Percentiles rank a stretch among this genome's conserved stretches.
These are phyloP conservation scores for Chrysolina oricalcia DNA, from an alignment of 2,888 invertebrate species.

Conservation along the genomic window DNA sequence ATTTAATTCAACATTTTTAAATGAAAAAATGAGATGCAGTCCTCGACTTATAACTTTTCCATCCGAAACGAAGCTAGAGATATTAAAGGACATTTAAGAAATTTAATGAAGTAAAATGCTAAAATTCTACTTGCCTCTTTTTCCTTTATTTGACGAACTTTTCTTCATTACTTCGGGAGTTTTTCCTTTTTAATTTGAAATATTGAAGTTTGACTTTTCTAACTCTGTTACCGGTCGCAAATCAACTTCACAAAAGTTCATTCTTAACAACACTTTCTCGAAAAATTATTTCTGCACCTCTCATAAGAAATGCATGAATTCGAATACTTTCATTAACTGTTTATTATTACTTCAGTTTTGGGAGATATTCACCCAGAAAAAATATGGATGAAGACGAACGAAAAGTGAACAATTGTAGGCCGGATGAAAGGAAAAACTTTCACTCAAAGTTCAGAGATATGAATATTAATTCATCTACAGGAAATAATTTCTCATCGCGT, in stretches of 20 bases:
- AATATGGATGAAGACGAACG: not conserved
- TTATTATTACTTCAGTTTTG: not conserved
- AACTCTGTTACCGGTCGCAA: constrained; percentile 53
- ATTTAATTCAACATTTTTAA: constrained; percentile 4
- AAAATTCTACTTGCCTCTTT: constrained; percentile 47
- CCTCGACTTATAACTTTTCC: constrained; percentile 7
- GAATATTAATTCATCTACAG: too few relatives aligned
- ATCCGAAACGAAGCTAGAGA: constrained; percentile 29
- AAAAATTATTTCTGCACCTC: constrained; percentile 12
- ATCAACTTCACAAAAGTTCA: constrained; percentile 21
- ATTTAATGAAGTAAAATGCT: constrained; percentile 54
- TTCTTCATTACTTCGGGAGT: constrained; percentile 61
- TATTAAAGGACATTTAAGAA: constrained; percentile 39
- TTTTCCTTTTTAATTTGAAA: constrained; percentile 60
- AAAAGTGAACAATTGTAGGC: too few relatives aligned
- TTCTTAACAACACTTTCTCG: not conserved
- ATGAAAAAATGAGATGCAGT: constrained; percentile 14
- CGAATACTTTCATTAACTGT: not conserved
- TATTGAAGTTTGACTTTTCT: constrained; percentile 64
- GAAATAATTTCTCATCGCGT: too few relatives aligned
- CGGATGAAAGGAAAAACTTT: too few relatives aligned
- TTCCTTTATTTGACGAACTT: constrained; percentile 53
- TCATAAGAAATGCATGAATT: constrained; percentile 11
- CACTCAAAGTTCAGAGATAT: too few relatives aligned
- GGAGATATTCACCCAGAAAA: not conserved